A percentile compares a stretch with the other conserved stretches of the same genome.
These are phyloP conservation scores for Bombus sibiricus DNA, from an alignment of 1,140 invertebrate species.

Conservation along the genomic window DNA sequence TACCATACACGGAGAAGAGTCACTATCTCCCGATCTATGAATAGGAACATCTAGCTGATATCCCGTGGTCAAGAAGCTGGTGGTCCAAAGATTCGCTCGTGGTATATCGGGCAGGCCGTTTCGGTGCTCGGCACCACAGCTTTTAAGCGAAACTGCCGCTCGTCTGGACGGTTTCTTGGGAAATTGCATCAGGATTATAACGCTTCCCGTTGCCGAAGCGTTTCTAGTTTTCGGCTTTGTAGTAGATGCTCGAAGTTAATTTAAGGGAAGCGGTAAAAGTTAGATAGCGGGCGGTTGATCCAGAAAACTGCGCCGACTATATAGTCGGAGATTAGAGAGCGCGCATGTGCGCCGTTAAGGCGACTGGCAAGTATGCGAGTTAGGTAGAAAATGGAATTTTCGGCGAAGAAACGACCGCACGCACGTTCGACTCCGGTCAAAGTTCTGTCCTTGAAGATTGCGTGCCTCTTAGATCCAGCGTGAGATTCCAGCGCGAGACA, in stretches of 20 bases:
- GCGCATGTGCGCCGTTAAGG: background rate
- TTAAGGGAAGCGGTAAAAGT: conserved; percentile 51
- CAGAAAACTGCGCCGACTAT: conserved; percentile 21
- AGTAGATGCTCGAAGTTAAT: conserved; percentile 43
- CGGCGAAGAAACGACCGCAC: background rate
- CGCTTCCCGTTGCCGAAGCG: background rate
- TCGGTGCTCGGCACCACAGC: too few species aligned
- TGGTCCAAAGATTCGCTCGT: too few species aligned
- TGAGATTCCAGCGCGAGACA: background rate
- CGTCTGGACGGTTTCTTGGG: conserved; percentile 24
- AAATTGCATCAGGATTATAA: conserved; percentile 48
- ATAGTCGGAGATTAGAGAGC: conserved; percentile 37
- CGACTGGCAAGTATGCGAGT: conserved; percentile 9
- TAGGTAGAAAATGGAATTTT: conserved; percentile 19
- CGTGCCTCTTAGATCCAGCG: too few species aligned
- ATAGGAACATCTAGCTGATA: too few species aligned
- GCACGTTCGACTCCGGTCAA: background rate
- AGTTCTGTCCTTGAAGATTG: background rate
- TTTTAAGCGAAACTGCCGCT: background rate
- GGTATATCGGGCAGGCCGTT: too few species aligned
- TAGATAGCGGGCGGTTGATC: conserved; percentile 12
- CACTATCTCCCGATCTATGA: too few species aligned
- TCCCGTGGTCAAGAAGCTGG: too few species aligned
- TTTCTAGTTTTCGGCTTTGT: conserved; percentile 37
- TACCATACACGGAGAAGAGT: too few species aligned